Evolutionary conservation across 2,113 vertebrate species (phyloP), one percentile per base, ranked within the genome.

Genomic region (Heloderma charlesbogerti): DNA sequence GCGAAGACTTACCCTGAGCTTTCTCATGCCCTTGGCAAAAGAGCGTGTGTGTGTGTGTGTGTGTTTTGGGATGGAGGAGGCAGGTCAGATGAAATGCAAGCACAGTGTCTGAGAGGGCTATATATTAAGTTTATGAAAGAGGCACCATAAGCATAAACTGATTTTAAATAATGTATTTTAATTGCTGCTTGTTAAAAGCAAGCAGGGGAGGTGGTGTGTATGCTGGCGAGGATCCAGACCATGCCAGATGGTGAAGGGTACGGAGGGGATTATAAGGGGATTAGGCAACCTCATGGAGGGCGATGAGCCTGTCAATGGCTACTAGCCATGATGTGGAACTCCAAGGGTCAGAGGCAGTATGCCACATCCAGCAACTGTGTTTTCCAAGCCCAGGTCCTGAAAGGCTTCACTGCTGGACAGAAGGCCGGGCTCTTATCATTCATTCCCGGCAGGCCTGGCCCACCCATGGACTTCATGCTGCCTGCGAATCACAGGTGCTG

Each of bases 141-240:
- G 69, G 40, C 48, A 13, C 80, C 15, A 71, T 54, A 57, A 82
- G 71, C 37, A 57, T 37, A 31, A 57, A 40, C n/a, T 16, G 63
- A 69, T 81, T 89, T 89, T 82, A 69, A 71, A 71, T 89, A 29
- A 54, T 54, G 37, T 81, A 10, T 54, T 57, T 71, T 82, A 51
- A 80, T 25, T 27, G n/a, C 31, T 3, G 77, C 60, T 80, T 88
- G 75, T 48, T 67, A n/a, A 51, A 54, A 40, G 48, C 60, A 80
- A 88, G 43, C 12, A 78, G n/a, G 22, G 77, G 31, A 80, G 77
- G 27, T n/a, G 22, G 84, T 34, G 66, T 5, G 66, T 5, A 0
- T 3, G 29, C 66, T 54, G 51, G 51, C 10, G 51, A 54, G 60
- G n/a, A 40, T 8, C 15, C 18, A 8, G n/a, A 13, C 6, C 4